Percentiles rank a stretch among this genome's conserved stretches.
phyloP scores from a whole-genome alignment of 2,113 vertebrate species.

The Centropus bengalensis region DNA sequence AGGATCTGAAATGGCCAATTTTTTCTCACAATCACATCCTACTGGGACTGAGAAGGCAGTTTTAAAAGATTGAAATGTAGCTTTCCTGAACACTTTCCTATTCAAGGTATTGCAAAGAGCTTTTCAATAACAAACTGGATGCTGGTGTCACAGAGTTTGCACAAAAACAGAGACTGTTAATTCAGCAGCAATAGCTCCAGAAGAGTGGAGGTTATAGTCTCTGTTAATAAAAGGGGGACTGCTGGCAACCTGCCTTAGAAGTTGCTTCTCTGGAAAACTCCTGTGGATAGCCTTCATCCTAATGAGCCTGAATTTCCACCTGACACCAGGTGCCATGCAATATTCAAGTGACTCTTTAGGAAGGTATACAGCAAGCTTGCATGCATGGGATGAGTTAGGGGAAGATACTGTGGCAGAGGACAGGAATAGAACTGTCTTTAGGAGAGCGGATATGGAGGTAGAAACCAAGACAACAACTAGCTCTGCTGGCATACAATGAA shows the following conservation, averaged over 20 bases:
- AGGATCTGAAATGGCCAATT: background rate
- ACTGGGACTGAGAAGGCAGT: background rate
- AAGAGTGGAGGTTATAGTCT: slow-evolving; percentile 3
- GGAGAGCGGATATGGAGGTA: background rate
- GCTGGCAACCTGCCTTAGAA: background rate
- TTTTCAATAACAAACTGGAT: slow-evolving; percentile 30
- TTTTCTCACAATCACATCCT: background rate
- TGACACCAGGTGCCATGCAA: background rate
- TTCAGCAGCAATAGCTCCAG: background rate
- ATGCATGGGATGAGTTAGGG: background rate
- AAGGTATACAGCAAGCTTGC: background rate
- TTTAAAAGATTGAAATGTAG: slow-evolving; percentile 11
- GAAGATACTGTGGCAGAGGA: background rate
- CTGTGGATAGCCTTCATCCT: background rate
- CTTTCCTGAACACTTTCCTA: slow-evolving; percentile 3
- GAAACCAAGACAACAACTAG: background rate
- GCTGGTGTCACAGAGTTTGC: background rate
- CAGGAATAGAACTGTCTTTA: background rate
- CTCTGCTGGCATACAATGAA: background rate
- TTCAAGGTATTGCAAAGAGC: slow-evolving; percentile 10
- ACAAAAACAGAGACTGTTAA: background rate
- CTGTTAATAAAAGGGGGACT: background rate
- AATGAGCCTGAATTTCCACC: background rate
- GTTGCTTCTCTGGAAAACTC: background rate
- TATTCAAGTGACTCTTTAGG: background rate